Percentiles rank a stretch among this genome's conserved stretches.
Evolutionary conservation across 1,140 invertebrate genomes (phyloP).

Genomic region (Macrocentrus cingulum): DNA sequence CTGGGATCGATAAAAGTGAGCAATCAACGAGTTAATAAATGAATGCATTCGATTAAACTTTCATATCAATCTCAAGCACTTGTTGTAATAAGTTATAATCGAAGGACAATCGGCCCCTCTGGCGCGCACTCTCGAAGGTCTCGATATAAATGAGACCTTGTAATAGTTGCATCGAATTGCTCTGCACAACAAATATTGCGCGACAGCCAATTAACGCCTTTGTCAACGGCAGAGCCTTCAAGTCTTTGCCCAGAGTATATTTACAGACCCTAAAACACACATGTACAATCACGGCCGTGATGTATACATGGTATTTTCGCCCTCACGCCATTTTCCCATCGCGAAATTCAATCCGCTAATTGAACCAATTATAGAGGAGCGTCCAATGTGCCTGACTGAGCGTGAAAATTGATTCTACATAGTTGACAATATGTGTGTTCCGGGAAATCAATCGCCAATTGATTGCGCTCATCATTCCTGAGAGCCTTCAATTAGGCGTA

Average conservation of each 20-base stretch:
- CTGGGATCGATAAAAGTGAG: too few species aligned
- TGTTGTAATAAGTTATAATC: too few species aligned
- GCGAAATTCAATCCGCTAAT: constrained; percentile 23
- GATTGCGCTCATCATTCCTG: constrained; percentile 12
- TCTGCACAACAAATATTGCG: constrained; percentile 7
- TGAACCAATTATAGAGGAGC: constrained; percentile 14
- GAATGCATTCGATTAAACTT: too few species aligned
- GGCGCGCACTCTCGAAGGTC: too few species aligned
- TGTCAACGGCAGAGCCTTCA: not conserved
- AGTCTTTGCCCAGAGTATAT: not conserved
- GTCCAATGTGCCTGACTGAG: constrained; percentile 7
- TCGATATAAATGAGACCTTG: constrained; percentile 36
- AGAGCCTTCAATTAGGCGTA: too few species aligned
- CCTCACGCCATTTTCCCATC: not conserved
- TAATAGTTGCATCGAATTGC: constrained; percentile 40
- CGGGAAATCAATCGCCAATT: constrained; percentile 11
- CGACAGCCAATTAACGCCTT: constrained; percentile 29
- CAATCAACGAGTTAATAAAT: too few species aligned
- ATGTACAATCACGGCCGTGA: not conserved
- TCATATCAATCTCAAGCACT: too few species aligned
- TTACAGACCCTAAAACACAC: not conserved
- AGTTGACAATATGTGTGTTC: constrained; percentile 21
- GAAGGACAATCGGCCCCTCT: too few species aligned
- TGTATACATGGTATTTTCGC: not conserved
- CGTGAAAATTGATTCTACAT: constrained; percentile 22